Evolutionary conservation across 2,888 invertebrate genomes (phyloP).

Genomic region (Plebejus melissa): DNA sequence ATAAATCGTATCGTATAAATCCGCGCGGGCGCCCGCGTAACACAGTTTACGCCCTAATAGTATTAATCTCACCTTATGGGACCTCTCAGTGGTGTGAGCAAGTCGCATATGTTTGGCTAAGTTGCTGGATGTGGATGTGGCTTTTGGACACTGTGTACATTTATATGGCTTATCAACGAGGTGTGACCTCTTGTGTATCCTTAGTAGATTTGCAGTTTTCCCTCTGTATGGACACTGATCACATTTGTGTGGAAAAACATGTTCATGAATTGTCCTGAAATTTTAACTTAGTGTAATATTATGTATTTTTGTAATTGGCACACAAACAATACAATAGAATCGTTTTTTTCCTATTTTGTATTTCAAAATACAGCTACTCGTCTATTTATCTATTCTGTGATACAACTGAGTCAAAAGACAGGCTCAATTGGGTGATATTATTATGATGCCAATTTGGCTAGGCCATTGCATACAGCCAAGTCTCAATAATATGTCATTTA

Average conservation of each 20-base stretch:
- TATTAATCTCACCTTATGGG: conserved; percentile 55
- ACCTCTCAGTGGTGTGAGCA: conserved; percentile 61
- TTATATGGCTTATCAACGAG: conserved; percentile 64
- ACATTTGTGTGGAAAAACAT: conserved; percentile 67
- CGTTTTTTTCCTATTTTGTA: no score
- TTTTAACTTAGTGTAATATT: background rate
- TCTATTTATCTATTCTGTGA: no score
- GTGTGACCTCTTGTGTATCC: conserved; percentile 65
- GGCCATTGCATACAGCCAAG: background rate
- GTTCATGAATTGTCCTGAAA: conserved; percentile 57
- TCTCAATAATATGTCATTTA: background rate
- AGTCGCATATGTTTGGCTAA: conserved; percentile 66
- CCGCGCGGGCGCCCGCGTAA: no score
- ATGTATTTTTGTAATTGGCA: background rate
- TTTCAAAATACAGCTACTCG: no score
- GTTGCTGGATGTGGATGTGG: conserved; percentile 66
- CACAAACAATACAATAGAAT: conserved; percentile 24
- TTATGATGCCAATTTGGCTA: no score
- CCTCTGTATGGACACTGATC: conserved; percentile 67
- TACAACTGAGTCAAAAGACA: no score
- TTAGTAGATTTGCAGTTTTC: conserved; percentile 62
- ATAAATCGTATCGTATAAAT: no score
- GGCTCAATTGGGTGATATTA: no score
- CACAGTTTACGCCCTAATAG: background rate
- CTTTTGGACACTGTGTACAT: conserved; percentile 62